Base-by-base conservation (phyloP, 2,888 invertebrate species). In the Tetragonisca angustula region DNA sequence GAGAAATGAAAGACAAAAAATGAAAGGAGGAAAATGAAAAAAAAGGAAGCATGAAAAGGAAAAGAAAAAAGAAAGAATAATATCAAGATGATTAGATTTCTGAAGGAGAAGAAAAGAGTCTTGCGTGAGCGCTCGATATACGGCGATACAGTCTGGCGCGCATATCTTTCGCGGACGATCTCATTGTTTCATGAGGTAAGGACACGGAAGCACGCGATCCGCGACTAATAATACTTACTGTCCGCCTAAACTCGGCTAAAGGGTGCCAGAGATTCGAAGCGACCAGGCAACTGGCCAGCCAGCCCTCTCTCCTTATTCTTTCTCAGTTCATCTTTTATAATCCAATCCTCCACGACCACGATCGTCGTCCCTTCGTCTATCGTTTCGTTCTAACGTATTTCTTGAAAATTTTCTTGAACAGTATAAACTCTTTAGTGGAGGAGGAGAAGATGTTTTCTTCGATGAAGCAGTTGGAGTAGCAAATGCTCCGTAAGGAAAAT, bases 211-310 rank as follows among this genome's bases (percentile, higher is more conserved):
- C 88, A 87, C 89, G 89, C 87, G 87, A 87, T 87, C 52, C 85
- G 81, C 62, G 82, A 88, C 92, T 93, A 93, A 92, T 91, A 93
- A 93, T 93, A 93, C 84, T 76, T 78, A 43, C 70, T 68, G 89
- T 85, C 88, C 88, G 90, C 87, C 92, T 91, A 93, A 91, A 90
- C 90, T 90, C 89, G 88, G 88, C 86, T 90, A 92, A 92, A 91
- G 91, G 90, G 90, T 91, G 91, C 91, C 91, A 89, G 90, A 85
- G 90, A 85, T 84, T 73, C 79, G 86, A 77, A 83, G 76, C 79
- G 67, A 69, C 79, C 88, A 88, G 88, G 84, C 89, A 89, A 72
- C 68, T 81, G 83, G 89, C 88, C 89, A 87, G 86, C 85, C 85
- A 11, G 84, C 65, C 21, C 65, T 52, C 52, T 50, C 65, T 56